Percentiles rank a stretch among this genome's conserved stretches.
phyloP scores from a whole-genome alignment of 2,797 vertebrate species.

The Spatula clypeata region DNA sequence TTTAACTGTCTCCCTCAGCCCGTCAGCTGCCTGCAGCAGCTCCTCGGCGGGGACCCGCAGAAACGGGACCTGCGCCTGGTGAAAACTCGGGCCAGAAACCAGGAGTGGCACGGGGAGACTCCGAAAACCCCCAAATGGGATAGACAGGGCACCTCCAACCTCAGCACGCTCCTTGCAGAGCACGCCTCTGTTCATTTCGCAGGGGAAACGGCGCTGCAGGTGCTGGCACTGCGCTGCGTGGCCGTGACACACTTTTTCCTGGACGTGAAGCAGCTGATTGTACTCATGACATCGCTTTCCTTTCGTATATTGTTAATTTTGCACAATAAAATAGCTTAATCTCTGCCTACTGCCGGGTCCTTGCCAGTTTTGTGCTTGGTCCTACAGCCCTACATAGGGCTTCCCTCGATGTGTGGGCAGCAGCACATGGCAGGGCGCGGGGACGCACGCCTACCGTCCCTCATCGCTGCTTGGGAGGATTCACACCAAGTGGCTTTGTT shows the following conservation, averaged over 20 bases:
- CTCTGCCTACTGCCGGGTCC: fast-evolving
- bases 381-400: fast-evolving
- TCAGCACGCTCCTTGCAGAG: not conserved
- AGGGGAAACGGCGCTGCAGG: fast-evolving
- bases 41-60: not conserved
- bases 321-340: fast-evolving
- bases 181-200: fast-evolving
- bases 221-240: fast-evolving
- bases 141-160: fast-evolving
- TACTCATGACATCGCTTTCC: not conserved
- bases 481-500: fast-evolving
- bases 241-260: fast-evolving
- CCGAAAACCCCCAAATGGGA: fast-evolving
- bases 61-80: not conserved
- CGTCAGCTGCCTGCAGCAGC: slow-evolving; percentile 29
- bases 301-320: fast-evolving
- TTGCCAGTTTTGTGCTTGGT: not conserved
- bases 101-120: fast-evolving
- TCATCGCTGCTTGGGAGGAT: fast-evolving
- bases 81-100: fast-evolving
- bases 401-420: fast-evolving
- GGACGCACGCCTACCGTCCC: too few species aligned
- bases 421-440: fast-evolving
- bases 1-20: not conserved
- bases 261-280: fast-evolving